Evolutionary conservation across 2,797 vertebrate genomes (phyloP).

Genomic region (Melanotaenia parkinsoni): DNA sequence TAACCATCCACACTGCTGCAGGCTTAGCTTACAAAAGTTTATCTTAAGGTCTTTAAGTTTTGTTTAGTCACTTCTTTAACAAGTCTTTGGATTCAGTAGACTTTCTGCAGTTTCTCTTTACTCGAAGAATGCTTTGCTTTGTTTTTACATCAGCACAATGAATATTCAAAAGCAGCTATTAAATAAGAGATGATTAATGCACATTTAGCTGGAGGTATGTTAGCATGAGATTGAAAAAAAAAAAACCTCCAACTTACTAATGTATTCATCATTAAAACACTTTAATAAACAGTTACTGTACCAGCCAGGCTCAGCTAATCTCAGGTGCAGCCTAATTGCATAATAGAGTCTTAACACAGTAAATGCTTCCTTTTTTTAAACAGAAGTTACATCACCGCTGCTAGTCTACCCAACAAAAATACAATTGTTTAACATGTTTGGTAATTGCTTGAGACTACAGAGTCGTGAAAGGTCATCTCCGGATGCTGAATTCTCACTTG

Average conservation of each 20-base stretch:
- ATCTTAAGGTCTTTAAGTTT: background rate
- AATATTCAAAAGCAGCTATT: background rate
- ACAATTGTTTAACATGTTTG: conserved; percentile 43
- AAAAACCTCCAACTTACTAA: background rate
- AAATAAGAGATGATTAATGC: background rate
- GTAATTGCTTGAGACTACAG: conserved; percentile 4
- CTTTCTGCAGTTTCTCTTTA: background rate
- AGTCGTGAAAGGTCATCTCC: background rate
- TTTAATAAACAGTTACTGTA: background rate
- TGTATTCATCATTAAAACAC: background rate
- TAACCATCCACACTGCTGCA: background rate
- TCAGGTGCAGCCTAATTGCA: conserved; percentile 37
- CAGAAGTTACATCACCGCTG: conserved; percentile 49
- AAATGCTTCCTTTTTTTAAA: conserved; percentile 36
- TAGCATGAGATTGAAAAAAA: background rate
- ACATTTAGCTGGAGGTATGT: background rate
- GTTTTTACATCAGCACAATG: background rate
- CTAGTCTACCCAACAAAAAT: conserved; percentile 27
- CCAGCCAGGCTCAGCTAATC: background rate
- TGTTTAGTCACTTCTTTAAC: background rate
- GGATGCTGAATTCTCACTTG: background rate
- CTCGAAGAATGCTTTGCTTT: background rate
- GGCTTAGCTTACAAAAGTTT: background rate
- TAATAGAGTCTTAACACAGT: conserved; percentile 55
- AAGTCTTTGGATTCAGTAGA: background rate